Evolutionary conservation across 1,140 invertebrate species (phyloP).

Genomic region (Papilio dardanus): DNA sequence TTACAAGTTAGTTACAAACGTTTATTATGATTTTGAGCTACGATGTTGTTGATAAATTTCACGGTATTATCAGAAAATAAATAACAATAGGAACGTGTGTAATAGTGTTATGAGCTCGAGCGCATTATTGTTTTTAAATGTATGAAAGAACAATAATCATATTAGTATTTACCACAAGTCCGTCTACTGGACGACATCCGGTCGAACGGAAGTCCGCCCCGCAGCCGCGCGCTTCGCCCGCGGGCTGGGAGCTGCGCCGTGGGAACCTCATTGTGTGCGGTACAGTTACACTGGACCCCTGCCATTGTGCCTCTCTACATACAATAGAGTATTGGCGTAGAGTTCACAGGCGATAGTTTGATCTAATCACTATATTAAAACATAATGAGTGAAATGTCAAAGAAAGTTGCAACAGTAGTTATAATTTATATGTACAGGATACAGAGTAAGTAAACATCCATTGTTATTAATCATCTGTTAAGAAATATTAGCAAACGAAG

Average conservation of each 20-base stretch:
- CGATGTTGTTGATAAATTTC: too few species aligned
- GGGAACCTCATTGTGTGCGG: background rate
- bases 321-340: slow-evolving; percentile 6
- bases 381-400: slow-evolving; percentile 5
- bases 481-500: background rate
- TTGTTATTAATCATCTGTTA: background rate
- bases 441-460: background rate
- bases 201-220: background rate
- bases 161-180: background rate
- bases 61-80: too few species aligned
- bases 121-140: background rate
- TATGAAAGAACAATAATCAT: background rate
- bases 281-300: background rate
- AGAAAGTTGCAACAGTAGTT: background rate
- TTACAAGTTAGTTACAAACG: too few species aligned
- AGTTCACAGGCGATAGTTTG: background rate
- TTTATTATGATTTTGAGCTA: too few species aligned
- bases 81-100: background rate
- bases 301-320: background rate
- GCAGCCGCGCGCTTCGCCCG: background rate
- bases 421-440: background rate
- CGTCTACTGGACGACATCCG: background rate
- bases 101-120: background rate
- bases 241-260: background rate
- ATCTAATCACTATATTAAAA: background rate